These are phyloP conservation scores for Lethocerus indicus DNA, from an alignment of 1,140 invertebrate species.

Conservation along the genomic window DNA sequence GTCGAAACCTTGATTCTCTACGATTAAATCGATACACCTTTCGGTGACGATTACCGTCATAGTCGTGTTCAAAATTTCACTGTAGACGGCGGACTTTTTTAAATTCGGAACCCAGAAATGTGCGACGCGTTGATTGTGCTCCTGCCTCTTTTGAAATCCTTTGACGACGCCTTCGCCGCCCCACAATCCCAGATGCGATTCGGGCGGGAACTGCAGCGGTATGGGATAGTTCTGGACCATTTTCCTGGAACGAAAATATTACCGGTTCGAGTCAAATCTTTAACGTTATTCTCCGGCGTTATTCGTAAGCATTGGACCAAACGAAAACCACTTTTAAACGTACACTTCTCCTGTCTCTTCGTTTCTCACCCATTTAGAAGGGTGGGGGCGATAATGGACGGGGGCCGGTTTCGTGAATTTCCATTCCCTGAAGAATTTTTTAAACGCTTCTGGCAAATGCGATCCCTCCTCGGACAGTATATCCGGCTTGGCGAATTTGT, in stretches of 20 bases:
- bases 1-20: slow-evolving; percentile 86
- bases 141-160: slow-evolving; percentile 59
- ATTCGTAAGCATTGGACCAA: background rate
- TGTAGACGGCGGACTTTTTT: slow-evolving; percentile 67
- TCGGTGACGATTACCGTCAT: slow-evolving; percentile 66
- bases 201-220: slow-evolving; percentile 55
- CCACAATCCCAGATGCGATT: slow-evolving; percentile 79
- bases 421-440: slow-evolving; percentile 78
- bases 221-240: slow-evolving; percentile 65
- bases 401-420: slow-evolving; percentile 49
- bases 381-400: slow-evolving; percentile 70
- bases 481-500: slow-evolving; percentile 10
- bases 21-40: slow-evolving; percentile 64
- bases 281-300: background rate
- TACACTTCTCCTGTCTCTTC: slow-evolving; percentile 52
- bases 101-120: slow-evolving; percentile 77
- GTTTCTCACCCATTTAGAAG: slow-evolving; percentile 53
- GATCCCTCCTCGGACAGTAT: slow-evolving; percentile 24
- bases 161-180: slow-evolving; percentile 90
- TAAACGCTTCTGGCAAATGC: slow-evolving; percentile 65
- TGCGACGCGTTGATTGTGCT: slow-evolving; percentile 40
- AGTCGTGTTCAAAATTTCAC: slow-evolving; percentile 80
- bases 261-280: background rate
- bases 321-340: slow-evolving; percentile 12
- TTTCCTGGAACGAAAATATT: slow-evolving; percentile 24